Evolutionary conservation across 2,797 vertebrate species (phyloP), one percentile per base, ranked within the genome.

Genomic region (Amniataba percoides): DNA sequence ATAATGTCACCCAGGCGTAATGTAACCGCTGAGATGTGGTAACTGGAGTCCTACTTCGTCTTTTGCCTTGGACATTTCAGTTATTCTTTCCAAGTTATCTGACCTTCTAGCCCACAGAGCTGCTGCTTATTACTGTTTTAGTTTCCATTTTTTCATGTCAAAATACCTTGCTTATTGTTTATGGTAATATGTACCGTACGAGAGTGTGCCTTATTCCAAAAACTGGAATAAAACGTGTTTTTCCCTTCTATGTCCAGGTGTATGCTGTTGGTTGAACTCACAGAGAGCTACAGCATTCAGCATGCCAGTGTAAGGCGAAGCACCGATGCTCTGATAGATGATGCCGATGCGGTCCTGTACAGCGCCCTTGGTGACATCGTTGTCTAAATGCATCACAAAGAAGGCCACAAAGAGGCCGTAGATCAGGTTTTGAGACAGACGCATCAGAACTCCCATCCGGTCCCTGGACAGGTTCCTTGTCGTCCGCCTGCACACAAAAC

Each of bases 281-380:
- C 98, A 99, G 80, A 98, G 94, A 18, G 95, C 96, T 31, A 98
- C 95, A 1, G 97, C 97, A 9, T 99, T 99, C 82, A 99, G 96
- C 95, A 99, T 97, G 88, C 98, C 98, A 0, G 97, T 98, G 92
- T 98, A 98, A 0, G 97, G 97, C 0, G 94, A 92, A 16, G 96
- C 96, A 0, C 95, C 97, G 60, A 98, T 90, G 2, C 95, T 93
- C 93, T 98, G 97, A 89, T 99, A 99, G 87, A 99, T 81, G 76
- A 99, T 91, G 64, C 97, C 98, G 7, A 99, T 94, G 0, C 97
- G 96, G 87, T 99, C 97, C 92, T 99, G 98, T 63, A 98, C 73
- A 0, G 97, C 98, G 11, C 97, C 98, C 77, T 96, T 96, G 21
- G 78, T 70, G 76, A 96, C 57, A 5, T 99, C 95, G 0, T 52